phyloP scores from a whole-genome alignment of 1,140 invertebrate genomes.

The Drosophila gunungcola region DNA sequence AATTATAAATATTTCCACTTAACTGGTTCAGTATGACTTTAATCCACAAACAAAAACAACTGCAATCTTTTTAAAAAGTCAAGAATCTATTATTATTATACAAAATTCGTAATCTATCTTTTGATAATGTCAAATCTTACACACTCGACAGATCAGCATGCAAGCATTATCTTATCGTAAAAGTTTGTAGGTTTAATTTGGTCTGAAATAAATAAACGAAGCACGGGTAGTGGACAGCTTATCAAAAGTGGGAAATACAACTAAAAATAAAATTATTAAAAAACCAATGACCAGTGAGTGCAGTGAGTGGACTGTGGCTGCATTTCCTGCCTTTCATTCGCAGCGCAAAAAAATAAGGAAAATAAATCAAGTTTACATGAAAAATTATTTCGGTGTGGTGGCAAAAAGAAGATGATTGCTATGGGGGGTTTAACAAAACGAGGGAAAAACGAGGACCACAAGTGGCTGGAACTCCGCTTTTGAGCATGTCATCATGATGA shows the following conservation, averaged over 20 bases:
- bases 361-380: slow-evolving; percentile 58
- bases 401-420: slow-evolving; percentile 39
- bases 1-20: too few relatives aligned
- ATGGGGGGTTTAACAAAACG: slow-evolving; percentile 5
- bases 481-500: slow-evolving; percentile 3
- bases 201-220: slow-evolving; percentile 17
- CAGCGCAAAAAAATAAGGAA: slow-evolving; percentile 27
- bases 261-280: slow-evolving; percentile 5
- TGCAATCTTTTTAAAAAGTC: slow-evolving; percentile 5
- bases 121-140: not conserved
- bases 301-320: slow-evolving; percentile 20
- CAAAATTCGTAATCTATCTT: not conserved
- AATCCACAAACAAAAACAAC: not conserved
- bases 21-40: not conserved
- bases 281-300: slow-evolving; percentile 10
- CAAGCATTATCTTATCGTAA: slow-evolving; percentile 18
- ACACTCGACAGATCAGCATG: not conserved
- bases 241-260: slow-evolving; percentile 19
- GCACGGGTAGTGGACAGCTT: slow-evolving; percentile 3
- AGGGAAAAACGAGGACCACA: slow-evolving; percentile 25
- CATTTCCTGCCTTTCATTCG: slow-evolving; percentile 39
- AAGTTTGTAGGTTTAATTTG: slow-evolving; percentile 14
- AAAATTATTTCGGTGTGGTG: slow-evolving; percentile 38
- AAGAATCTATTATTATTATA: too few relatives aligned
- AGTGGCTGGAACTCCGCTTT: slow-evolving; percentile 23